phyloP scores from a whole-genome alignment of 2,888 invertebrate genomes.

The Teleogryllus oceanicus region DNA sequence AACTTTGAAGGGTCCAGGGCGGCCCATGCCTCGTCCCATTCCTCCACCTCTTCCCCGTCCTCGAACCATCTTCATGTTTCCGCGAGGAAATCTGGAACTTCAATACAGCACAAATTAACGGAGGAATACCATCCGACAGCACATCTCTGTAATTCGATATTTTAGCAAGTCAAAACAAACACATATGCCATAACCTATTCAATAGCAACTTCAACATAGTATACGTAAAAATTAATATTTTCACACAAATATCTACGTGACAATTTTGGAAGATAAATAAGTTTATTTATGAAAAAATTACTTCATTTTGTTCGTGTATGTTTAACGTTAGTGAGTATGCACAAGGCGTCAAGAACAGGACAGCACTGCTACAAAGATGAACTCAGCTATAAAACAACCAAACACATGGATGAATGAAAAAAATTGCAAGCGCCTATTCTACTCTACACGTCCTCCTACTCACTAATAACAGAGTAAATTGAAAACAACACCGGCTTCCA shows the following conservation, averaged over 20 bases:
- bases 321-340: conserved; percentile 9
- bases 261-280: neutral
- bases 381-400: conserved; percentile 10
- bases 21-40: conserved; percentile 66
- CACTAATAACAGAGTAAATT: conserved; percentile 2
- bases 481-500: conserved; percentile 18
- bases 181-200: no score
- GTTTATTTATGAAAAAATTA: conserved; percentile 18
- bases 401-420: conserved; percentile 7
- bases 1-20: conserved; percentile 54
- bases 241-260: neutral
- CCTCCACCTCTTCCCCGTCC: conserved; percentile 55
- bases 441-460: neutral
- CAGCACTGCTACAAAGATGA: conserved; percentile 10
- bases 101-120: neutral
- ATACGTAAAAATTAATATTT: neutral
- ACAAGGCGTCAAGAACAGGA: conserved; percentile 10
- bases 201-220: neutral
- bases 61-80: conserved; percentile 59
- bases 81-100: conserved; percentile 4
- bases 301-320: neutral
- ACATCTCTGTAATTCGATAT: no score
- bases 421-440: conserved; percentile 18
- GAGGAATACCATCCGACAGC: no score
- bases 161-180: no score